Base-by-base conservation (phyloP, 1,140 invertebrate genomes). In the Himalopsyche phryganea region DNA sequence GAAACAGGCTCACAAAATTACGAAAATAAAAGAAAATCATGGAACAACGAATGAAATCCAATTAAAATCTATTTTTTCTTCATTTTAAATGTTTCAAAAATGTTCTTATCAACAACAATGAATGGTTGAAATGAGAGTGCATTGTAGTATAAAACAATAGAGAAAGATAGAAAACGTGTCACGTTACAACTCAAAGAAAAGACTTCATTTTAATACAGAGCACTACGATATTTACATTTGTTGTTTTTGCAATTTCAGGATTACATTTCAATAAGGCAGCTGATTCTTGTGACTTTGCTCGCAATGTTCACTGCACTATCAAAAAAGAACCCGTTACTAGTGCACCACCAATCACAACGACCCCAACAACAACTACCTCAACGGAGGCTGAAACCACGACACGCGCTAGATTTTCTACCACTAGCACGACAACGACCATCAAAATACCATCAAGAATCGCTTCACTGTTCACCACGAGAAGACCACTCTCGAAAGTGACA, bases 251-350 rank as follows among this genome's bases (percentile, higher is more conserved):
- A 6, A n/a, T 65, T 67, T 6, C 71, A 86, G 88, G 90, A 36
- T 74, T 96, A 13, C 91, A 87, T 68, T 96, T 96, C 75, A 96
- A 94, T 73, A 93, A 93, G 65, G 84, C 84, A 4, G 90, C 92
- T 0, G 92, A 95, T 69, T 94, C 92, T 3, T 96, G 93, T 68
- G 92, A 96, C 69, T 95, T 94, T 69, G 84, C 90, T 0, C 81
- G 91, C 48, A 94, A 95, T 69, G 92, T 95, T 0, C 77, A 87
- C 13, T 96, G 93, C 70, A 83, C 79, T 65, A 76, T 79, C 66
- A 83, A 82, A 65, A 69, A 72, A 32, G 67, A 75, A 4, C 68
- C 75, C 10, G 68, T 76, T 2, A 80, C 81, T 9, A 79, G 79
- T 0, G 79, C 80, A 28, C 72, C 76, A 0, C 68, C 76, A 18